Conservation (phyloP, 2,113 vertebrate species). For the Sceloporus undulatus region DNA sequence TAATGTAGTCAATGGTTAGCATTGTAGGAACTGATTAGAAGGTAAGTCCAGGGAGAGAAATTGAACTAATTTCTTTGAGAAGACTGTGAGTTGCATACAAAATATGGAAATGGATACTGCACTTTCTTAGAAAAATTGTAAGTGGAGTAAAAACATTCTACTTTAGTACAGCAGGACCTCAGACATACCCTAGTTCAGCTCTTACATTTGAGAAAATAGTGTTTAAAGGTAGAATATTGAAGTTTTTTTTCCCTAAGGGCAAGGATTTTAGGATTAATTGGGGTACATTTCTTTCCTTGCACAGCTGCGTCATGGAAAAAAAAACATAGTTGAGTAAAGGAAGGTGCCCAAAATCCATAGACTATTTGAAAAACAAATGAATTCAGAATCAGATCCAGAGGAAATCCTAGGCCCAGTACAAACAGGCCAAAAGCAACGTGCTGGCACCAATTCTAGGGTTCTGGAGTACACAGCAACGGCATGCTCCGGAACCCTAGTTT, state of each 20-base stretch:
- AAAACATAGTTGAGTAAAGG: background rate
- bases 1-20: conserved; percentile 52
- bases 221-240: background rate
- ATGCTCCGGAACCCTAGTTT: too few species aligned
- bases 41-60: conserved; percentile 18
- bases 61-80: conserved; percentile 24
- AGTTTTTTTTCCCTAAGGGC: background rate
- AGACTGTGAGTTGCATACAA: background rate
- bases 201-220: background rate
- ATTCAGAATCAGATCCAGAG: background rate
- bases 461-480: too few species aligned
- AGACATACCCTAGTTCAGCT: background rate
- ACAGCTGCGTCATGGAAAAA: background rate
- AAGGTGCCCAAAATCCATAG: background rate
- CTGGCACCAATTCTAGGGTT: too few species aligned
- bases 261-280: background rate
- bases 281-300: background rate
- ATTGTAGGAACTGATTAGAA: conserved; percentile 42
- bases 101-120: conserved; percentile 14
- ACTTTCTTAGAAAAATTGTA: conserved; percentile 22
- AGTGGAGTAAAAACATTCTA: background rate
- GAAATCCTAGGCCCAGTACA: background rate
- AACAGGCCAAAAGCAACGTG: too few species aligned
- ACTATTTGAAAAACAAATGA: background rate
- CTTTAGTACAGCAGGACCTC: background rate